Evolutionary conservation across 2,113 vertebrate species (phyloP).

Genomic region (Peromyscus leucopus): DNA sequence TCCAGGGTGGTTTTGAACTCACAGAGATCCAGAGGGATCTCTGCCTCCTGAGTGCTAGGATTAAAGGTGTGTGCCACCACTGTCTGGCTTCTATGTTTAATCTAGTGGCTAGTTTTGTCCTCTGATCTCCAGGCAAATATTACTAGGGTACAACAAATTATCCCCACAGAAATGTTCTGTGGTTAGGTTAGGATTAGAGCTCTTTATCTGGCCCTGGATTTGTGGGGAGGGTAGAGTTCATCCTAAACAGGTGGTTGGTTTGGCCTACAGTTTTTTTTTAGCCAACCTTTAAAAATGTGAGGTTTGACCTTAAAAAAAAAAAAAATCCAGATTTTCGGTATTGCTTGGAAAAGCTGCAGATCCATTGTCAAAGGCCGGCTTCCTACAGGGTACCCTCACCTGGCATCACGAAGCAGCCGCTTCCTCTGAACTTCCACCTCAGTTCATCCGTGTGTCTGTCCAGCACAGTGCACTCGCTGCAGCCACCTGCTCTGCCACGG

Average conservation of each 20-base stretch:
- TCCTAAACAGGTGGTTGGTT: neutral
- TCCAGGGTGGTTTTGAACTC: too few species aligned
- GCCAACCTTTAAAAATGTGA: slow-evolving; percentile 13
- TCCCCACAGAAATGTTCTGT: neutral
- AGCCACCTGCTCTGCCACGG: neutral
- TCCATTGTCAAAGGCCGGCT: neutral
- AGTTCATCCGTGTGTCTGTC: rapidly evolving
- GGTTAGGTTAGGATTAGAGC: neutral
- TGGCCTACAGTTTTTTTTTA: neutral
- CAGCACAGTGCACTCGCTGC: neutral
- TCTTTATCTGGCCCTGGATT: neutral
- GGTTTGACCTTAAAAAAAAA: neutral
- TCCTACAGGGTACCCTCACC: rapidly evolving
- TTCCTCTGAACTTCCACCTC: rapidly evolving
- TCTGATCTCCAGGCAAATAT: too few species aligned
- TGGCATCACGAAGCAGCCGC: too few species aligned
- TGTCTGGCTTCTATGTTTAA: too few species aligned
- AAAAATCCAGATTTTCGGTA: neutral
- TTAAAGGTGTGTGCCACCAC: too few species aligned
- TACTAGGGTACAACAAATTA: too few species aligned
- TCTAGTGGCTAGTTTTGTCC: too few species aligned
- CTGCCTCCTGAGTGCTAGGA: too few species aligned
- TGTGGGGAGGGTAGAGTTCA: neutral
- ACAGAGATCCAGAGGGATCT: too few species aligned
- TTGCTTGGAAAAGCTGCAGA: slow-evolving; percentile 3